Percentiles rank a stretch among this genome's conserved stretches.
These are phyloP conservation scores for Sebastes miniatus DNA, from an alignment of 2,797 vertebrate genomes.

Conservation along the genomic window DNA sequence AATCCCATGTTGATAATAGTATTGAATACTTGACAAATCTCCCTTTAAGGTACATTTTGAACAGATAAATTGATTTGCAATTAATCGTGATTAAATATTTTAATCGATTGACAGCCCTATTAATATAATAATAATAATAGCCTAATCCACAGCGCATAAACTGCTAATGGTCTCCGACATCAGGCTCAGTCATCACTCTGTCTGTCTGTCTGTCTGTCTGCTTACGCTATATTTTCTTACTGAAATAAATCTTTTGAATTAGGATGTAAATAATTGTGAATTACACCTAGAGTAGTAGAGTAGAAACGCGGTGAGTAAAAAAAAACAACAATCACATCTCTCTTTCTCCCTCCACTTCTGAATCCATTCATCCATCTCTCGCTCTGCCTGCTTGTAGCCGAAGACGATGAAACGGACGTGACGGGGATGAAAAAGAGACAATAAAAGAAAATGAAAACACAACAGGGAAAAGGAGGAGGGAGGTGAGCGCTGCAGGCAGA, in stretches of 20 bases:
- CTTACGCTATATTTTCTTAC: background rate
- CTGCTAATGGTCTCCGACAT: too few relatives aligned
- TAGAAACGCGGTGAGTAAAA: background rate
- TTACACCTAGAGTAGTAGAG: background rate
- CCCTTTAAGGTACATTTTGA: too few relatives aligned
- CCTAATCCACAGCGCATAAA: too few relatives aligned
- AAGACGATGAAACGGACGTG: slow-evolving; percentile 4
- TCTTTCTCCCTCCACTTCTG: background rate
- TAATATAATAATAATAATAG: too few relatives aligned
- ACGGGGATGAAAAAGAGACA: slow-evolving; percentile 9
- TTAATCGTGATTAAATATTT: too few relatives aligned
- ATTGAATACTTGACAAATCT: too few relatives aligned
- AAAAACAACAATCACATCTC: background rate
- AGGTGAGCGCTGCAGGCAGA: background rate
- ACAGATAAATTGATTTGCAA: too few relatives aligned
- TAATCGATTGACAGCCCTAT: too few relatives aligned
- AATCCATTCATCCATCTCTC: background rate
- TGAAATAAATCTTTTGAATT: background rate
- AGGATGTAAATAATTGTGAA: background rate
- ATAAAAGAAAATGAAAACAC: slow-evolving; percentile 9
- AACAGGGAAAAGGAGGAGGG: background rate
- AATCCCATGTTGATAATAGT: too few relatives aligned
- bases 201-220: background rate
- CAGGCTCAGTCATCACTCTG: too few relatives aligned
- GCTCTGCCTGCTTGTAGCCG: background rate